A percentile compares a stretch with the other conserved stretches of the same genome.
phyloP scores from a whole-genome alignment of 2,113 vertebrate species.

The Paradoxurus hermaphroditus region DNA sequence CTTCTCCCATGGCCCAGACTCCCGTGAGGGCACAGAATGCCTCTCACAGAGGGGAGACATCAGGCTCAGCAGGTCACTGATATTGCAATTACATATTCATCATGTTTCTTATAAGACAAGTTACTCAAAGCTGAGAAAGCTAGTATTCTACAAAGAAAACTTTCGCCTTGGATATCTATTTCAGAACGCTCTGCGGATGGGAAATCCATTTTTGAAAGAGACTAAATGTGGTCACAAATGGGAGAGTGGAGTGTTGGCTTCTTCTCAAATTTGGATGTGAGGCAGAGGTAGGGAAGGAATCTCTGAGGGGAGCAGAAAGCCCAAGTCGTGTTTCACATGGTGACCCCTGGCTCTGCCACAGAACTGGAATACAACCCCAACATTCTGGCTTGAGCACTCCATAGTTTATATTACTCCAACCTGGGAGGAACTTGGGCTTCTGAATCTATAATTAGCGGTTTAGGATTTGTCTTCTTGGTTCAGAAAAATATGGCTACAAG shows the following conservation, averaged over 20 bases:
- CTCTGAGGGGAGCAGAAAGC: not conserved
- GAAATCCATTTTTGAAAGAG: not conserved
- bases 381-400: not conserved
- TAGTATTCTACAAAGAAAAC: not conserved
- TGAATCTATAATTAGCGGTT: slow-evolving; percentile 64
- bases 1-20: not conserved
- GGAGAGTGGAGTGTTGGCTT: not conserved
- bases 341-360: not conserved
- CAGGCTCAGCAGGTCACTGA: not conserved
- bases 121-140: not conserved
- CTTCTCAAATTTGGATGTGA: not conserved
- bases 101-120: not conserved
- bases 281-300: not conserved
- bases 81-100: not conserved
- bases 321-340: not conserved
- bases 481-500: not conserved
- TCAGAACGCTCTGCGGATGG: not conserved
- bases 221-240: not conserved
- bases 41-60: not conserved
- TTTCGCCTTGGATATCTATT: not conserved
- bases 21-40: not conserved
- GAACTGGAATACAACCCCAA: not conserved
- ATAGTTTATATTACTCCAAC: slow-evolving; percentile 44
- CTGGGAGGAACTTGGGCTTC: slow-evolving; percentile 53
- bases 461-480: slow-evolving; percentile 61